Evolutionary conservation across 1,140 invertebrate genomes (phyloP).

Genomic region (Drosophila pandora): DNA sequence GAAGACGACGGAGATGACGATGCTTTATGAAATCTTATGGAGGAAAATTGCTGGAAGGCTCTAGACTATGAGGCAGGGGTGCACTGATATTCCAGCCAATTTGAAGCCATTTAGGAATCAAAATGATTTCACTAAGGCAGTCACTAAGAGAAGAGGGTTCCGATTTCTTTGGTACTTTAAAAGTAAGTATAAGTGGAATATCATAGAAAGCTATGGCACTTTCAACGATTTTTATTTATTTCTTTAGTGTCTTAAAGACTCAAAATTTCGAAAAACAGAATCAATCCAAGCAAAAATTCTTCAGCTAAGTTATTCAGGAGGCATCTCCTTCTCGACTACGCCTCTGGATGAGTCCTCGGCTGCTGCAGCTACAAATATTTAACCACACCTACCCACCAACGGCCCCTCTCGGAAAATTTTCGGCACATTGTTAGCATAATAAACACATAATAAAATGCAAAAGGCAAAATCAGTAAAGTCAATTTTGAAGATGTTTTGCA

Average conservation of each 20-base stretch:
- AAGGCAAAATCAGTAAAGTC: constrained; percentile 76
- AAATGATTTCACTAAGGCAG: constrained; percentile 16
- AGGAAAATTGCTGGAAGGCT: constrained; percentile 13
- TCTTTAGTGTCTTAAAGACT: too few species aligned
- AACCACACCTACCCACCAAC: constrained; percentile 23
- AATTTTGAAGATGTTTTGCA: constrained; percentile 74
- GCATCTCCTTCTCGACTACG: not conserved
- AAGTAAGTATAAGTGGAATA: too few species aligned
- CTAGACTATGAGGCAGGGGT: constrained; percentile 2
- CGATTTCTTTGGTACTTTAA: not conserved
- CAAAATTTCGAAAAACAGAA: too few species aligned
- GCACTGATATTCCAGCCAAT: constrained; percentile 19
- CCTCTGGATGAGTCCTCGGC: constrained; percentile 23
- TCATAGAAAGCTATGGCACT: too few species aligned
- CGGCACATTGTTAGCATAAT: constrained; percentile 78
- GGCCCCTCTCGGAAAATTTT: constrained; percentile 48
- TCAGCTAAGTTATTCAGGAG: not conserved
- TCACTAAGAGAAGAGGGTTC: not conserved
- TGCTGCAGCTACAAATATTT: constrained; percentile 48
- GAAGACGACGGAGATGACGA: constrained; percentile 15
- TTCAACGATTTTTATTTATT: too few species aligned
- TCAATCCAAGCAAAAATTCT: not conserved
- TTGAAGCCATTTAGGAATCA: constrained; percentile 24
- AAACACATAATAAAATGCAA: constrained; percentile 78
- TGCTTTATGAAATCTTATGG: constrained; percentile 27